Evolutionary conservation across 2,113 vertebrate species (phyloP).

Genomic region (Passer montanus): DNA sequence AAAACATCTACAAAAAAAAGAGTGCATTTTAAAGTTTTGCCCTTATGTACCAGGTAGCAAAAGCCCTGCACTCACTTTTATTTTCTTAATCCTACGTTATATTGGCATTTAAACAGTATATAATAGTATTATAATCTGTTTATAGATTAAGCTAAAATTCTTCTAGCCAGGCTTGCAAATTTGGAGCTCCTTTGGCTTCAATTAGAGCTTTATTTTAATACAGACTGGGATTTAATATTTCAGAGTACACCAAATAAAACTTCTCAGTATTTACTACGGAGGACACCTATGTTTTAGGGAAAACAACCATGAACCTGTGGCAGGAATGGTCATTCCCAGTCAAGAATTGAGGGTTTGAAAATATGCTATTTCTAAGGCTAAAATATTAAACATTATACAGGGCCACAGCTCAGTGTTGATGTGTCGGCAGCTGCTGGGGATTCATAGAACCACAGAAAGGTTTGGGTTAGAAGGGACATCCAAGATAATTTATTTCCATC

Average conservation of each 20-base stretch:
- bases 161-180: background rate
- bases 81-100: fast-evolving
- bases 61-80: background rate
- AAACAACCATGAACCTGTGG: background rate
- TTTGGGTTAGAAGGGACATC: background rate
- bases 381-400: fast-evolving
- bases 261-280: background rate
- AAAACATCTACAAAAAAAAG: background rate
- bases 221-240: background rate
- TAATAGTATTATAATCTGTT: too few relatives aligned
- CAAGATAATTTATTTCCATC: background rate
- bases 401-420: too few relatives aligned
- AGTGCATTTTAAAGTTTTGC: background rate
- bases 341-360: too few relatives aligned
- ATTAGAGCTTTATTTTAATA: background rate
- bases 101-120: background rate
- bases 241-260: background rate
- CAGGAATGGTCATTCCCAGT: background rate
- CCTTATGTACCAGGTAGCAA: too few relatives aligned
- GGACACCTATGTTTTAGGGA: background rate
- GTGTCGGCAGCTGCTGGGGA: fast-evolving
- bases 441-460: background rate
- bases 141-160: background rate
- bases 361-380: fast-evolving
- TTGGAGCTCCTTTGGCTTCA: background rate